A percentile compares a stretch with the other conserved stretches of the same genome.
Evolutionary conservation across 2,888 invertebrate species (phyloP).

Genomic region (Tillus elongatus): DNA sequence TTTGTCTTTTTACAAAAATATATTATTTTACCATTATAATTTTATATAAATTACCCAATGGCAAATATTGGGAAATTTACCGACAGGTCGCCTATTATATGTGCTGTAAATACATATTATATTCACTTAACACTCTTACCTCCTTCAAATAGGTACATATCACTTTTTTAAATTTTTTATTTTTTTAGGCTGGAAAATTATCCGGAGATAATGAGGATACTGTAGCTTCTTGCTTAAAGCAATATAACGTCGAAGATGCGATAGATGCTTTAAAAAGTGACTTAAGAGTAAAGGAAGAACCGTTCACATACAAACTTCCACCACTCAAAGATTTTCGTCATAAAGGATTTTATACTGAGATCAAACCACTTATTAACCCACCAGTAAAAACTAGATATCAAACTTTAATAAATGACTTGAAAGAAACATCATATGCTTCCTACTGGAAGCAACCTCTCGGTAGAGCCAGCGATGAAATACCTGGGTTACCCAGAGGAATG

Average conservation of each 20-base stretch:
- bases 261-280: conserved; percentile 33
- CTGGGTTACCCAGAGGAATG: conserved; percentile 41
- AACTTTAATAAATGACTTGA: conserved; percentile 41
- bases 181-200: conserved; percentile 32
- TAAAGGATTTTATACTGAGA: conserved; percentile 18
- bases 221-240: conserved; percentile 25
- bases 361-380: conserved; percentile 30
- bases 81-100: conserved; percentile 18
- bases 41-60: not conserved
- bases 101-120: conserved; percentile 22
- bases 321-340: conserved; percentile 6
- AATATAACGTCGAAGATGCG: conserved; percentile 30
- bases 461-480: conserved; percentile 38
- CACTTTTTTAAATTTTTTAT: no score
- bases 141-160: no score
- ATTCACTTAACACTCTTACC: conserved; percentile 1
- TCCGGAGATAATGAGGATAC: conserved; percentile 23
- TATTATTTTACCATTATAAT: not conserved
- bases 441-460: conserved; percentile 44
- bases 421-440: conserved; percentile 42
- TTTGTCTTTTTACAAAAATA: no score
- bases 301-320: conserved; percentile 19
- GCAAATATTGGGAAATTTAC: conserved; percentile 16
- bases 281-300: conserved; percentile 13
- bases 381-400: conserved; percentile 40